phyloP scores from a whole-genome alignment of 2,113 vertebrate species.

The Sylvia atricapilla region DNA sequence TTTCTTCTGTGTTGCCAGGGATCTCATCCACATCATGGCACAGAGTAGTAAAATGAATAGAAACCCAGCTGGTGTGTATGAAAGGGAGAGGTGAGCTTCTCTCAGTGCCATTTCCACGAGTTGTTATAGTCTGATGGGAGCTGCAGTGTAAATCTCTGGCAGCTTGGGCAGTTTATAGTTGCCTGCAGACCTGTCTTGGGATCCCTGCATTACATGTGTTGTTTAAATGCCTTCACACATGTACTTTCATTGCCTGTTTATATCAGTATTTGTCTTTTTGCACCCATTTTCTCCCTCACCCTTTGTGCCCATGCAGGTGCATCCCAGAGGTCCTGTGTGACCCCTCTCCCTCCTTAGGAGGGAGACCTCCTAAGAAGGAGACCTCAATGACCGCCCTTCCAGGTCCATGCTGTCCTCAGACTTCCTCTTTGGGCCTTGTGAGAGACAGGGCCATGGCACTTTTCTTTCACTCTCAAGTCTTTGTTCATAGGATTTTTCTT shows the following conservation, averaged over 20 bases:
- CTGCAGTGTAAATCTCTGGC: background rate
- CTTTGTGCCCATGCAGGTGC: background rate
- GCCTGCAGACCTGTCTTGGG: background rate
- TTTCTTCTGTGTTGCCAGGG: background rate
- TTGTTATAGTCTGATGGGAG: background rate
- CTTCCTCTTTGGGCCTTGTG: background rate
- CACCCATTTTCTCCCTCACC: fast-evolving
- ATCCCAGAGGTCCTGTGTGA: background rate
- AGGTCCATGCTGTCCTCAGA: background rate
- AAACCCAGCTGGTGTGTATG: background rate
- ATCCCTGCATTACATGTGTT: background rate
- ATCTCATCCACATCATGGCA: background rate
- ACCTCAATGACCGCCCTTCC: background rate
- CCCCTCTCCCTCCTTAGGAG: background rate
- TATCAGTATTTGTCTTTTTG: background rate
- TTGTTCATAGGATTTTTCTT: background rate
- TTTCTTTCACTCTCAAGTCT: background rate
- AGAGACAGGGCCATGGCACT: background rate
- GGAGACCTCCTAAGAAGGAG: no score
- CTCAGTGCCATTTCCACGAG: background rate
- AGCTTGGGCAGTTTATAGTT: background rate
- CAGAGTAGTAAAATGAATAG: background rate
- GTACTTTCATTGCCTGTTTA: background rate
- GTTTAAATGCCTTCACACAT: fast-evolving
- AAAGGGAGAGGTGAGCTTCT: background rate